Evolutionary conservation across 2,888 invertebrate species (phyloP).

Genomic region (Dichetophora obliterata): DNA sequence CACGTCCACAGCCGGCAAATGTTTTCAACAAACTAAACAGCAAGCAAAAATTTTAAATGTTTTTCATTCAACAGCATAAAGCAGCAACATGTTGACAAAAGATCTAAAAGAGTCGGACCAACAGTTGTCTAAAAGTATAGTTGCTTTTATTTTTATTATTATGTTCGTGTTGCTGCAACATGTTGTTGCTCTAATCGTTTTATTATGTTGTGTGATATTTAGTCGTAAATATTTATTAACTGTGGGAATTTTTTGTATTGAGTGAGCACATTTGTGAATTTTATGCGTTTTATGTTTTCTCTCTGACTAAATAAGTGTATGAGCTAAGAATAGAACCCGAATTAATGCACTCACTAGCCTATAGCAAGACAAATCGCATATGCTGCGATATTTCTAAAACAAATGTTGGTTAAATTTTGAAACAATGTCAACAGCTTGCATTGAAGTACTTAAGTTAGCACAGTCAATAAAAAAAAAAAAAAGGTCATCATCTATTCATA

Average conservation of each 20-base stretch:
- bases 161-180: neutral
- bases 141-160: slow-evolving; percentile 1
- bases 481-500: too few species aligned
- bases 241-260: slow-evolving; percentile 1
- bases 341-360: too few species aligned
- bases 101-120: neutral
- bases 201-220: neutral
- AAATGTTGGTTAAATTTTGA: too few species aligned
- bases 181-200: neutral
- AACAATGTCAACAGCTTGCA: too few species aligned
- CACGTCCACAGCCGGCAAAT: slow-evolving; percentile 36
- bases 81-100: neutral
- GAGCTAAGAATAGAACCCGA: too few species aligned
- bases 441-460: too few species aligned
- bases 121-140: too few species aligned
- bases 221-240: neutral
- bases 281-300: too few species aligned
- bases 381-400: too few species aligned
- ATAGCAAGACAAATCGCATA: too few species aligned
- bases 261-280: neutral
- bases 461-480: too few species aligned
- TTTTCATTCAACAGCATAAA: neutral
- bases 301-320: too few species aligned
- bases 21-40: slow-evolving; percentile 23
- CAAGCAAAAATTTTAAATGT: slow-evolving; percentile 24